Percentiles rank a stretch among this genome's conserved stretches.
Conservation (phyloP, 2,797 vertebrate genomes). For the Tenualosa ilisha region DNA sequence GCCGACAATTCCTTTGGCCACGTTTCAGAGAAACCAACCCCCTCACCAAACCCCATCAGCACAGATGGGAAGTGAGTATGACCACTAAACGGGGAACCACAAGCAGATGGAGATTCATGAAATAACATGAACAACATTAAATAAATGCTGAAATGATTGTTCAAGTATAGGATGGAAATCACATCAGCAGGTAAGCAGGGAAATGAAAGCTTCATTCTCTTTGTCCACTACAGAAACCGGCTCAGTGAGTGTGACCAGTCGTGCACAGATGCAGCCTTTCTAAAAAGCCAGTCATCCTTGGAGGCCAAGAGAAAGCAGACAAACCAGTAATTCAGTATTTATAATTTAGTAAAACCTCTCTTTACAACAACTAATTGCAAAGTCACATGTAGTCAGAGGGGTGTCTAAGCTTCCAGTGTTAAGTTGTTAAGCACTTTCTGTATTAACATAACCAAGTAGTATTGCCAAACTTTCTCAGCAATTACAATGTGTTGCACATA, state of each 20-base stretch:
- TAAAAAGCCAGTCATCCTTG: neutral
- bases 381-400: neutral
- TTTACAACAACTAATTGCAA: too few relatives aligned
- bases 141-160: neutral
- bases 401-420: neutral
- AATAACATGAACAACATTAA: neutral
- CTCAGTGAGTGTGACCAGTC: neutral
- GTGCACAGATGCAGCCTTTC: neutral
- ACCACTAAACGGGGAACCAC: neutral
- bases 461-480: too few relatives aligned
- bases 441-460: too few relatives aligned
- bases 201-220: neutral
- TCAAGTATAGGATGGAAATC: neutral
- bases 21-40: neutral
- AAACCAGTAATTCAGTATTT: neutral
- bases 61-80: neutral
- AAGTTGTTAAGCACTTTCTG: neutral
- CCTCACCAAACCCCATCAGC: neutral
- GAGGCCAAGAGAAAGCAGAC: neutral
- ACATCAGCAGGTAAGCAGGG: neutral
- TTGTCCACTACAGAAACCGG: neutral
- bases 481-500: too few relatives aligned
- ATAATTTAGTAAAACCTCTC: neutral
- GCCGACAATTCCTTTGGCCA: neutral
- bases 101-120: neutral